Conservation (phyloP, 1,140 invertebrate genomes). For the Orchesella cincta region DNA sequence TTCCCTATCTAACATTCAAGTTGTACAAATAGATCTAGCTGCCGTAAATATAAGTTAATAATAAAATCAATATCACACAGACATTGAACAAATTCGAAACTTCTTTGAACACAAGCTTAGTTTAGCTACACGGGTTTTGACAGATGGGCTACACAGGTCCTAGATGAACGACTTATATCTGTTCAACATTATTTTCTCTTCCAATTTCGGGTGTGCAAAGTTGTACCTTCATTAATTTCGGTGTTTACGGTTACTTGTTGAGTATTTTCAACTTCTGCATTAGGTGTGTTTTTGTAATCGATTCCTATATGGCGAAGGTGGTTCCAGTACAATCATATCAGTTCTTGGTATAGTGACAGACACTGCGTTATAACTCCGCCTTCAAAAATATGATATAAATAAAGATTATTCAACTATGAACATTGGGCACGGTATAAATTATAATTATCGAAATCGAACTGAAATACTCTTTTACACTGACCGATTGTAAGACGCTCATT, state of each 20-base stretch:
- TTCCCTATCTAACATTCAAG: too few relatives aligned
- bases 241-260: too few relatives aligned
- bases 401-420: neutral
- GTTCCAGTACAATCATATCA: slow-evolving; percentile 28
- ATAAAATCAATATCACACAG: too few relatives aligned
- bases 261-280: neutral
- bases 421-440: too few relatives aligned
- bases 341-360: neutral
- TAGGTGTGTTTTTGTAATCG: too few relatives aligned
- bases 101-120: too few relatives aligned
- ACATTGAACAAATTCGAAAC: too few relatives aligned
- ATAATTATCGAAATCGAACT: neutral
- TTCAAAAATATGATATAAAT: neutral
- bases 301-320: slow-evolving; percentile 36
- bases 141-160: too few relatives aligned
- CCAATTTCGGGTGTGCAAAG: too few relatives aligned
- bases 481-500: neutral
- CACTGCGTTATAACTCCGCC: neutral
- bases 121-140: too few relatives aligned
- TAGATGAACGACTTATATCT: slow-evolving; percentile 40
- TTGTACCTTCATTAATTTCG: neutral
- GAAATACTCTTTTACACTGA: neutral
- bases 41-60: too few relatives aligned
- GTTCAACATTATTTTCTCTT: neutral
- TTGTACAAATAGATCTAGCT: too few relatives aligned